A percentile compares a stretch with the other conserved stretches of the same genome.
Evolutionary conservation across 1,140 invertebrate genomes (phyloP).

Genomic region (Homarus americanus): DNA sequence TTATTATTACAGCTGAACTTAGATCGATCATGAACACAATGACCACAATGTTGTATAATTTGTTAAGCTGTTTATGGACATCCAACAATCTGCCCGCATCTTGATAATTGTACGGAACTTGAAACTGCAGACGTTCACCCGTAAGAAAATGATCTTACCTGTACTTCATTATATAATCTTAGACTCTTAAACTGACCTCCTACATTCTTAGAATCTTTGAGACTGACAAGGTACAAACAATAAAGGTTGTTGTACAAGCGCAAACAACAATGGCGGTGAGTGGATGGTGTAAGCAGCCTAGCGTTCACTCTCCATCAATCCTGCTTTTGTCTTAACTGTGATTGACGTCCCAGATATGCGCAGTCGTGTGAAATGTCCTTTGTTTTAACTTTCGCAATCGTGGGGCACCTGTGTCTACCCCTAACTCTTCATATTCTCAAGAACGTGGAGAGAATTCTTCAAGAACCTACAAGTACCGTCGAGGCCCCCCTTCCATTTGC

Average conservation of each 20-base stretch:
- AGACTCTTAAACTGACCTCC: too few relatives aligned
- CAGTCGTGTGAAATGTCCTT: conserved; percentile 36
- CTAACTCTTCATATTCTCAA: conserved; percentile 56
- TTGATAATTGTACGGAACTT: too few relatives aligned
- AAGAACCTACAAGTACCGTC: conserved; percentile 42
- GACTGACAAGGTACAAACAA: background rate
- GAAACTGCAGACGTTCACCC: too few relatives aligned
- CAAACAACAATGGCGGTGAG: background rate
- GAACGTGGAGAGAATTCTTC: conserved; percentile 59
- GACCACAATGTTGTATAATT: too few relatives aligned
- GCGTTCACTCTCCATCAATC: conserved; percentile 8
- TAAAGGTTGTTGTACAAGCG: background rate
- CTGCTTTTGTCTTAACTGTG: conserved; percentile 39
- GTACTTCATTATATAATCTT: too few relatives aligned
- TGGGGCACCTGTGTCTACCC: conserved; percentile 48
- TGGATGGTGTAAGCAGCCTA: background rate
- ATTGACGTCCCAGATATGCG: conserved; percentile 49
- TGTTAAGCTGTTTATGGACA: too few relatives aligned
- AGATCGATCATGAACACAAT: too few relatives aligned
- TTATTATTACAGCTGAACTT: too few relatives aligned
- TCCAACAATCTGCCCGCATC: too few relatives aligned
- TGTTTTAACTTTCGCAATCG: conserved; percentile 56
- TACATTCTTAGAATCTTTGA: too few relatives aligned
- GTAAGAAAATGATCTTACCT: too few relatives aligned
- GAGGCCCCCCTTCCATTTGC: background rate